Base-by-base conservation (phyloP, 2,797 vertebrate species). In the Onychomys arenicola region DNA sequence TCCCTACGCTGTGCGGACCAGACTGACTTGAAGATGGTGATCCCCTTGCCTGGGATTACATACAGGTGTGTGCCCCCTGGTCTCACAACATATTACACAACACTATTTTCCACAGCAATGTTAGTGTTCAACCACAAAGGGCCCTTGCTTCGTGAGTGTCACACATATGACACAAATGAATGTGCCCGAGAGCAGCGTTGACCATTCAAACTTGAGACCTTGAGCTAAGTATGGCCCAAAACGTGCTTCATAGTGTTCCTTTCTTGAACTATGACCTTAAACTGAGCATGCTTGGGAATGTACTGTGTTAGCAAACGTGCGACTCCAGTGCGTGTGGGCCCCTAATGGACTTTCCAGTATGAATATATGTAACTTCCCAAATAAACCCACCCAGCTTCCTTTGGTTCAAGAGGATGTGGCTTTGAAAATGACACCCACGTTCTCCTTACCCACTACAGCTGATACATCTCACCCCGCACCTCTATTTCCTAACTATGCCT, bases 281-380 rank as follows among this genome's bases (percentile, higher is more conserved):
- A 40, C 63, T 40, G n/a, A 69, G 17, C 37, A 40, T 25, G 52
- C 11, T 81, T 52, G 16, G 29, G 37, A 59, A 71, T 34, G 19
- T 16, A 57, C 14, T 89, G 25, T 76, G 19, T 37, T 65, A 90
- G 21, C 16, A n/a, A n/a, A 14, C 57, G 27, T 21, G n/a, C 3
- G 0, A 37, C 37, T 16, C n/a, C 27, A 7, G 23, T 21, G 27
- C n/a, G n/a, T 29, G 6, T 0, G 10, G 52, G 23, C 23, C 67
- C 65, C 49, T 11, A 37, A 13, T 12, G 11, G 61, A 84, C 82
- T 34, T 49, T 21, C 85, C 85, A 12, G 25, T 63, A 16, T 61
- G 37, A 89, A 34, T 5, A 77, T 10, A 25, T 46, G 8, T 6
- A 34, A 34, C 29, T 89, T 73, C 71, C 55, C 29, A 75, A 76